Conservation (phyloP, 2,797 vertebrate genomes). For the Mormyrus proboscirostris region DNA sequence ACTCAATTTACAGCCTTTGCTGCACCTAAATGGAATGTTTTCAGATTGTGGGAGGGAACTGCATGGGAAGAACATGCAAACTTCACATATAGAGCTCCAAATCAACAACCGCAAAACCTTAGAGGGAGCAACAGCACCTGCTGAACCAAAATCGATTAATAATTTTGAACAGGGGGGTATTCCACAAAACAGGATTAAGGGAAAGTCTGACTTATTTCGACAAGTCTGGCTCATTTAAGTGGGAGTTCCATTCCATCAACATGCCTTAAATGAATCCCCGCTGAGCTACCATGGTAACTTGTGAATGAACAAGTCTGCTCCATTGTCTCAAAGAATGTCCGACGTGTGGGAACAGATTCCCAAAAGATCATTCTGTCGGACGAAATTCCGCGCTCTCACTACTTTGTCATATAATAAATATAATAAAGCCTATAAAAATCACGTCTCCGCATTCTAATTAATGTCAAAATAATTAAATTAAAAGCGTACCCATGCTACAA, state of each 20-base stretch:
- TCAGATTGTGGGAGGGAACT: background rate
- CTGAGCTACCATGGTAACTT: background rate
- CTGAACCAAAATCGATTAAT: background rate
- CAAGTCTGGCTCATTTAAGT: background rate
- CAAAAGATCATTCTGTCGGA: background rate
- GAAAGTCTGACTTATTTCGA: background rate
- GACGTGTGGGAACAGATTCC: background rate
- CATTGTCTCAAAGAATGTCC: background rate
- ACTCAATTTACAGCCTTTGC: background rate
- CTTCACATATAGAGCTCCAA: background rate
- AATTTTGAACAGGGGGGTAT: background rate
- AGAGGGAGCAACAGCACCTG: background rate
- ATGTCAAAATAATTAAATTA: background rate
- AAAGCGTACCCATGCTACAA: background rate
- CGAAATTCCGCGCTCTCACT: background rate
- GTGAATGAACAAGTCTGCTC: background rate
- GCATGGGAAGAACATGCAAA: background rate
- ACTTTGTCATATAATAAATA: background rate
- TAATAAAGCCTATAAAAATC: background rate
- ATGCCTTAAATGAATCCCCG: background rate
- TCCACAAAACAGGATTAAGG: background rate
- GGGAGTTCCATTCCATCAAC: background rate
- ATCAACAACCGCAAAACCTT: background rate
- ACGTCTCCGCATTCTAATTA: background rate
- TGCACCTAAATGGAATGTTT: background rate